Evolutionary conservation across 2,888 invertebrate genomes (phyloP).

Genomic region (Lapara coniferarum): DNA sequence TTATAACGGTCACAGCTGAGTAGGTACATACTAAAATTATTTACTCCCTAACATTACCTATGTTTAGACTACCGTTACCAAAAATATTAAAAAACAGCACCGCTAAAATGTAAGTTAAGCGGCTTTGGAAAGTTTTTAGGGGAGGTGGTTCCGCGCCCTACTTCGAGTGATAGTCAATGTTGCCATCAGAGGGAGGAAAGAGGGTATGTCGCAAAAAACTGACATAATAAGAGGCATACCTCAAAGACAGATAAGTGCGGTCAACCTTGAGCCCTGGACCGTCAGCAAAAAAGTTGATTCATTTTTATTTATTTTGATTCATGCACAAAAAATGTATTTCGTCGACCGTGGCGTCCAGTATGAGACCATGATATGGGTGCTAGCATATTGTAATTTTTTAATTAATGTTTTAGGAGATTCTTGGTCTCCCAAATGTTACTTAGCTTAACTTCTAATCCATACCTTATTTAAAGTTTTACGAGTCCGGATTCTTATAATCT

Average conservation of each 20-base stretch:
- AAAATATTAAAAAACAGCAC: neutral
- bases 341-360: too few species aligned
- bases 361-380: too few species aligned
- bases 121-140: constrained; percentile 7
- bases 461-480: too few species aligned
- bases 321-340: too few species aligned
- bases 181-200: neutral
- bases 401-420: too few species aligned
- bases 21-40: too few species aligned
- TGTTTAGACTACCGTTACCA: neutral
- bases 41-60: too few species aligned
- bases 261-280: constrained; percentile 56
- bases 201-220: constrained; percentile 54
- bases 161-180: constrained; percentile 26
- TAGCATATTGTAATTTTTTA: too few species aligned
- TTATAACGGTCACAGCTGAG: too few species aligned
- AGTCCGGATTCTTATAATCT: too few species aligned
- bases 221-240: constrained; percentile 67
- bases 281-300: constrained; percentile 46
- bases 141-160: neutral
- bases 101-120: neutral
- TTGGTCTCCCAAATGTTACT: too few species aligned
- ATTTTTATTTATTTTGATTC: neutral
- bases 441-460: too few species aligned
- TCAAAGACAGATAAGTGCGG: constrained; percentile 69